Percentiles rank a stretch among this genome's conserved stretches.
Conservation (phyloP, 2,797 vertebrate genomes). For the Tamandua tetradactyla region DNA sequence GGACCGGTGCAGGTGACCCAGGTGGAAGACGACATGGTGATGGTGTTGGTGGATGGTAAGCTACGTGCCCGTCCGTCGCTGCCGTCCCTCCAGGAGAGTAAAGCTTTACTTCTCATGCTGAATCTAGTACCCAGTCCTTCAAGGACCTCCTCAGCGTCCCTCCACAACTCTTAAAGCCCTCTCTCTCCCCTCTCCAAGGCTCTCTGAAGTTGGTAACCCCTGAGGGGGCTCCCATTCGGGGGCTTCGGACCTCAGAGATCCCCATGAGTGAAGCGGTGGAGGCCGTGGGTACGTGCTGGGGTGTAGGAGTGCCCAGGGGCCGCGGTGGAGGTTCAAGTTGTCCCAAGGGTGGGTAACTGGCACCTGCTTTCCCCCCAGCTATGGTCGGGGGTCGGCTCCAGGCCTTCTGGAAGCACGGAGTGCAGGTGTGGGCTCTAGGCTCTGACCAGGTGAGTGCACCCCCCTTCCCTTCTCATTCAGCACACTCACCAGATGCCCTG, state of each 20-base stretch:
- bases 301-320: neutral
- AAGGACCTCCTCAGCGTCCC: neutral
- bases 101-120: neutral
- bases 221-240: slow-evolving; percentile 84
- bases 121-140: neutral
- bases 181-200: slow-evolving; percentile 49
- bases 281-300: slow-evolving; percentile 87
- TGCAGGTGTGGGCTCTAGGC: slow-evolving; percentile 87
- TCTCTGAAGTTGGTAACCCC: slow-evolving; percentile 87
- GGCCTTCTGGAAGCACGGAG: slow-evolving; percentile 92
- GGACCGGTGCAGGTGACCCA: slow-evolving; percentile 90
- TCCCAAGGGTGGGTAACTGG: neutral
- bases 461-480: neutral
- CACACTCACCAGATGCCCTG: neutral
- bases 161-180: neutral
- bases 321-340: neutral
- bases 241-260: slow-evolving; percentile 80
- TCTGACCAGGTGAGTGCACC: slow-evolving; percentile 82
- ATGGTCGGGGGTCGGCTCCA: slow-evolving; percentile 86
- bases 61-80: neutral
- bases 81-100: neutral
- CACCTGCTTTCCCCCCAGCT: slow-evolving; percentile 61
- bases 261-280: slow-evolving; percentile 88
- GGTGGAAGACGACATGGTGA: slow-evolving; percentile 87
- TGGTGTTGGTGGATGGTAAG: slow-evolving; percentile 90